Evolutionary conservation across 2,888 invertebrate species (phyloP).

Genomic region (Oasisia sp.): DNA sequence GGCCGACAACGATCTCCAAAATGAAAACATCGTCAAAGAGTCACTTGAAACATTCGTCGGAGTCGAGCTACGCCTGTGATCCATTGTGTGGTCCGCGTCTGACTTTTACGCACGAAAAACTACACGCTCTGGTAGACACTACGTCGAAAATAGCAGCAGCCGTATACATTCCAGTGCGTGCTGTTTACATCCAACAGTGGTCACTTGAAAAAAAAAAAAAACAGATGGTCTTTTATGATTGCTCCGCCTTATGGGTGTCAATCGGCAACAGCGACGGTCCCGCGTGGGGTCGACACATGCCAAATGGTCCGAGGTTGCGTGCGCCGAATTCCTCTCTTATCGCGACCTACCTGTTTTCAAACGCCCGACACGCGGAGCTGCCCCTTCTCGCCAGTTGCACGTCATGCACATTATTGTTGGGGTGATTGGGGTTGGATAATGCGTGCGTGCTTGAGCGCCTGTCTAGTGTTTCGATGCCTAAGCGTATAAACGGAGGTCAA

Average conservation of each 20-base stretch:
- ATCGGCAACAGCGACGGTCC: not conserved
- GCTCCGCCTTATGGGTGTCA: not conserved
- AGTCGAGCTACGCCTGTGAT: not conserved
- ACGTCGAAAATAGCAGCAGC: not conserved
- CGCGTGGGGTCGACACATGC: not conserved
- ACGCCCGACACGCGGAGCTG: not conserved
- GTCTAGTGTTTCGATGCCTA: not conserved
- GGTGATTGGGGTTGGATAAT: not conserved
- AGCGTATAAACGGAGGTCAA: not conserved
- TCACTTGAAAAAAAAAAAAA: not conserved
- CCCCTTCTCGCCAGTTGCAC: not conserved
- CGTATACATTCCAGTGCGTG: not conserved
- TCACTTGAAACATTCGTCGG: not conserved
- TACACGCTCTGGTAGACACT: not conserved
- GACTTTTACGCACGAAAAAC: not conserved
- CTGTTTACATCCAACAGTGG: not conserved
- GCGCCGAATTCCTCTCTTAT: constrained; percentile 10
- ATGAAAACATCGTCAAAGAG: not conserved
- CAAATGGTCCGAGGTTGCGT: not conserved
- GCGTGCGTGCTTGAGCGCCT: not conserved
- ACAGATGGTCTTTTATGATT: not conserved
- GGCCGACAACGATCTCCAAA: not conserved
- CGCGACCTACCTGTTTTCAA: not conserved
- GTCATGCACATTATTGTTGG: not conserved
- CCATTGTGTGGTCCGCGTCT: not conserved